Conservation (phyloP, 2,888 invertebrate genomes). For the Parelbella ahira region DNA sequence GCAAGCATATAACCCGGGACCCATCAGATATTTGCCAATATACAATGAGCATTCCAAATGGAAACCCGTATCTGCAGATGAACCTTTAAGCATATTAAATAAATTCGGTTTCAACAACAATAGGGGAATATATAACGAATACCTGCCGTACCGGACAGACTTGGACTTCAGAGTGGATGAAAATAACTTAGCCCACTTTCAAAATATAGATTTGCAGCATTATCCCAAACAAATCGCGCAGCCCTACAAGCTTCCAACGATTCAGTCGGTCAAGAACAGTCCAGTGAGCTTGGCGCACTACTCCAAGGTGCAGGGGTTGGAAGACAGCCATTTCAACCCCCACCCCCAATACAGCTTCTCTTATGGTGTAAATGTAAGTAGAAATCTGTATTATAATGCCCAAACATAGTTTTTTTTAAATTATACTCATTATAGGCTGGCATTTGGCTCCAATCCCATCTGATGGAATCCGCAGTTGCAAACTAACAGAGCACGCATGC, state of each 20-base stretch:
- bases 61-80: constrained; percentile 26
- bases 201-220: constrained; percentile 20
- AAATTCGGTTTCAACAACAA: constrained; percentile 13
- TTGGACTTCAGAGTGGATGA: constrained; percentile 3
- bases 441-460: too few relatives aligned
- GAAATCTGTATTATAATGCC: too few relatives aligned
- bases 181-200: neutral
- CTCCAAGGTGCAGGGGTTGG: constrained; percentile 24
- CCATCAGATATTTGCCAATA: constrained; percentile 35
- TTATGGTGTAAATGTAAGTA: constrained; percentile 65
- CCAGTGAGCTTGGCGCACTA: constrained; percentile 46
- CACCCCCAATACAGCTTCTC: constrained; percentile 55
- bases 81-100: constrained; percentile 13
- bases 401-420: too few relatives aligned
- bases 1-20: constrained; percentile 18
- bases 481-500: too few relatives aligned
- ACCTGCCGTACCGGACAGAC: constrained; percentile 1
- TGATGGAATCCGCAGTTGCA: too few relatives aligned
- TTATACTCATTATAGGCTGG: too few relatives aligned
- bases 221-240: constrained; percentile 27
- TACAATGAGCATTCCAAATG: constrained; percentile 43
- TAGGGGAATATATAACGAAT: neutral
- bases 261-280: constrained; percentile 38
- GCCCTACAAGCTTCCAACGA: constrained; percentile 38
- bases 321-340: constrained; percentile 34